Conservation (phyloP, 2,888 invertebrate genomes). For the Eristalis pertinax region DNA sequence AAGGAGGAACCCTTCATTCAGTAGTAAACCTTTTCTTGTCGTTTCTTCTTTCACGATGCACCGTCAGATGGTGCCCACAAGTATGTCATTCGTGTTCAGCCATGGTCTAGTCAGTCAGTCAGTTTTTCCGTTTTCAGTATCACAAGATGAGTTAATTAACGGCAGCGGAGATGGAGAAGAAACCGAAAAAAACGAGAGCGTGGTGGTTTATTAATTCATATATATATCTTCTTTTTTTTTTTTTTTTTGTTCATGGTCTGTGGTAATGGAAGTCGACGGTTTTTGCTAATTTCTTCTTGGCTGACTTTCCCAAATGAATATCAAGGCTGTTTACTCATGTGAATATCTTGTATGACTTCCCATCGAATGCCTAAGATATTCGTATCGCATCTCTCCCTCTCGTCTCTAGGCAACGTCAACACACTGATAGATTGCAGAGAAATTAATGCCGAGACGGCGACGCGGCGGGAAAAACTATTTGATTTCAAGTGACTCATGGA, state of each 20-base stretch:
- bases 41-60: background rate
- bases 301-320: constrained; percentile 72
- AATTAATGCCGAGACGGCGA: constrained; percentile 17
- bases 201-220: constrained; percentile 67
- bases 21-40: background rate
- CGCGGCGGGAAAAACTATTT: constrained; percentile 19
- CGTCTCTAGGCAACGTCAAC: background rate
- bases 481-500: constrained; percentile 3
- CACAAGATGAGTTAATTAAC: constrained; percentile 62
- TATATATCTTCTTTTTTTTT: background rate
- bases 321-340: constrained; percentile 70
- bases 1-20: constrained; percentile 2
- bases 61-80: background rate
- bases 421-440: constrained; percentile 43
- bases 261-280: constrained; percentile 60
- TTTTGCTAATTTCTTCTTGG: constrained; percentile 67
- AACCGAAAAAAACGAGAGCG: constrained; percentile 62
- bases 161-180: constrained; percentile 29
- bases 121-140: constrained; percentile 19
- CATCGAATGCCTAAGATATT: constrained; percentile 58
- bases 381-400: constrained; percentile 14
- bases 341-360: constrained; percentile 64
- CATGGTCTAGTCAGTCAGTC: background rate
- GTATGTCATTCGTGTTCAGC: constrained; percentile 25
- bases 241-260: constrained; percentile 60